Evolutionary conservation across 2,797 vertebrate genomes (phyloP).

Genomic region (Tachyglossus aculeatus): DNA sequence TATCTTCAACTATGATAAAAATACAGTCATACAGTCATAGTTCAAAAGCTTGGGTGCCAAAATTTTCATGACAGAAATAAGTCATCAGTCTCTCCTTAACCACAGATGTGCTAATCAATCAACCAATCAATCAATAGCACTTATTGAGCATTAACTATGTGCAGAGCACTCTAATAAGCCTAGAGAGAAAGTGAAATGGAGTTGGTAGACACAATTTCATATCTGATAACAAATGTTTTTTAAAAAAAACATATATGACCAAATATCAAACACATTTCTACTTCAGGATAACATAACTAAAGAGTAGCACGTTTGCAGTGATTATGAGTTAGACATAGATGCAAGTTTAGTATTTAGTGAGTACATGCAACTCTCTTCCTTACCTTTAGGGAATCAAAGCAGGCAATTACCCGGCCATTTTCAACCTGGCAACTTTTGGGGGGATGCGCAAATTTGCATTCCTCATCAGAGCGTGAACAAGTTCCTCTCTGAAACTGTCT

Average conservation of each 20-base stretch:
- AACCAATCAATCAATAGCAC: too few species aligned
- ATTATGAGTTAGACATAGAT: neutral
- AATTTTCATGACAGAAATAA: slow-evolving; percentile 49
- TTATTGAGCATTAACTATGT: too few species aligned
- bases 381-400: slow-evolving; percentile 99
- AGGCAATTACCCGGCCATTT: slow-evolving; percentile 97
- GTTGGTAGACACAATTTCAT: too few species aligned
- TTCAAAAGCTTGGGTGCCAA: slow-evolving; percentile 39
- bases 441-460: slow-evolving; percentile 99
- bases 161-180: too few species aligned
- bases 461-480: slow-evolving; percentile 97
- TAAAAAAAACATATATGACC: too few species aligned
- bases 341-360: neutral
- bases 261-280: slow-evolving; percentile 5
- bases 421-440: slow-evolving; percentile 99
- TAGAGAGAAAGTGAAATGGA: too few species aligned
- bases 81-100: slow-evolving; percentile 52
- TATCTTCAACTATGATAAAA: slow-evolving; percentile 55
- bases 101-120: slow-evolving; percentile 14
- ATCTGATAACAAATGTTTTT: too few species aligned
- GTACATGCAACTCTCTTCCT: slow-evolving; percentile 53
- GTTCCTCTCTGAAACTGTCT: slow-evolving; percentile 98
- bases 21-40: slow-evolving; percentile 55
- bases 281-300: slow-evolving; percentile 8
- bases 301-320: slow-evolving; percentile 13